Percentiles rank a stretch among this genome's conserved stretches.
Conservation (phyloP, 2,888 invertebrate genomes). For the Chalcis sispes region DNA sequence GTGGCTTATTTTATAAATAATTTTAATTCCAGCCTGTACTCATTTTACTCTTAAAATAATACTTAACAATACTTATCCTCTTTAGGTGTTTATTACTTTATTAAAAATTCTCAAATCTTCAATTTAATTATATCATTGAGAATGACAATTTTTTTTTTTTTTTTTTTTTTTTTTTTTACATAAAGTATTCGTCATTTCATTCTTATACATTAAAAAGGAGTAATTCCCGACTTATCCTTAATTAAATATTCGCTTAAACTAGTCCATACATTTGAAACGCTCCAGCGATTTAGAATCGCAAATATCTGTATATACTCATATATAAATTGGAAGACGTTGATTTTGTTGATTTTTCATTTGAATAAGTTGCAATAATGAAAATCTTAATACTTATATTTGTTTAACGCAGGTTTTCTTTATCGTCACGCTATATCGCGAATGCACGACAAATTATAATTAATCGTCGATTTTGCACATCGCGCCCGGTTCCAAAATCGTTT, state of each 20-base stretch:
- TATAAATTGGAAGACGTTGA: conserved; percentile 53
- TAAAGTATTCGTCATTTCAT: neutral
- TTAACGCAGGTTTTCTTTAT: conserved; percentile 26
- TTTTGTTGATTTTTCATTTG: conserved; percentile 34
- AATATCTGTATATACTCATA: neutral
- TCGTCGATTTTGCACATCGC: conserved; percentile 62
- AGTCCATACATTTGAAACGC: conserved; percentile 7
- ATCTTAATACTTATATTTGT: neutral
- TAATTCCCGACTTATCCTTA: conserved; percentile 22
- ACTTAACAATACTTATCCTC: too few species aligned
- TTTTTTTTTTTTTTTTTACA: neutral
- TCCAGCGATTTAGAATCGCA: conserved; percentile 6
- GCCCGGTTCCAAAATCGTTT: conserved; percentile 66
- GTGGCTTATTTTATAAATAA: conserved; percentile 37
- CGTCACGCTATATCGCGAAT: conserved; percentile 57
- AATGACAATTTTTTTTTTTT: neutral
- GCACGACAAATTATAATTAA: conserved; percentile 57
- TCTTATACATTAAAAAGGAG: too few species aligned
- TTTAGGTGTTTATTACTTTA: too few species aligned
- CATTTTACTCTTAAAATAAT: neutral
- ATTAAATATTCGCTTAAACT: conserved; percentile 13
- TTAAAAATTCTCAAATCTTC: too few species aligned
- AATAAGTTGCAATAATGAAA: neutral
- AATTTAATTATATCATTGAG: too few species aligned
- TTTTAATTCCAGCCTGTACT: conserved; percentile 2